Percentiles rank a stretch among this genome's conserved stretches.
These are phyloP conservation scores for Muscidifurax raptorellus DNA, from an alignment of 1,140 invertebrate species.

Conservation along the genomic window DNA sequence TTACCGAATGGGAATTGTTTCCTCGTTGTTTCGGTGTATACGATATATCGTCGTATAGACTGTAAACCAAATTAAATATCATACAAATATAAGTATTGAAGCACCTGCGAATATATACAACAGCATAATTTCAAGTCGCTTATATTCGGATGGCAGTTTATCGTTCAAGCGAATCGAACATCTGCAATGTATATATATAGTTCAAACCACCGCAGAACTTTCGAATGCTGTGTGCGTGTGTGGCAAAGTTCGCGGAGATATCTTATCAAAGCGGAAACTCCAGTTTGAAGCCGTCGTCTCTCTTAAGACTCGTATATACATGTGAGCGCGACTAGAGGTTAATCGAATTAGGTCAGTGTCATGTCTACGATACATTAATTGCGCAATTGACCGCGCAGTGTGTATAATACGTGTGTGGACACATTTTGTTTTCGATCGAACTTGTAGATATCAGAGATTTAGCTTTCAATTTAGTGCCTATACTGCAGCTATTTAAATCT, in stretches of 20 bases:
- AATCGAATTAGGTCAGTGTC: constrained; percentile 49
- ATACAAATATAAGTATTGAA: too few species aligned
- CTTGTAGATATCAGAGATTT: too few species aligned
- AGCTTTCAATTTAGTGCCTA: too few species aligned
- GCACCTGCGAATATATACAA: background rate
- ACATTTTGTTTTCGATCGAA: too few species aligned
- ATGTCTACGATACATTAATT: constrained; percentile 18
- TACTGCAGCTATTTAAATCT: too few species aligned
- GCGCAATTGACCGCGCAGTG: background rate
- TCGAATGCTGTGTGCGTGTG: background rate
- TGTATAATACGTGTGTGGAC: too few species aligned
- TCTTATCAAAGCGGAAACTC: constrained; percentile 31
- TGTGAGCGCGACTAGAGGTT: constrained; percentile 5
- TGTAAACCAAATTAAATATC: too few species aligned
- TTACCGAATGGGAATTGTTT: background rate
- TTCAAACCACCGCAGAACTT: background rate
- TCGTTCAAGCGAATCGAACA: too few species aligned
- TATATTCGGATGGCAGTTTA: too few species aligned
- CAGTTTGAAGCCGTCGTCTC: background rate
- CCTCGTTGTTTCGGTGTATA: background rate
- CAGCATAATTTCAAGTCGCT: background rate
- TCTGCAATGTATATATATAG: background rate
- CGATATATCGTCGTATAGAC: too few species aligned
- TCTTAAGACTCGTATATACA: background rate
- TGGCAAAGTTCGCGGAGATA: constrained; percentile 23